Evolutionary conservation across 92 coral and sea anemone genomes (phyloP).

Genomic region (Zoanthus gigantus): DNA sequence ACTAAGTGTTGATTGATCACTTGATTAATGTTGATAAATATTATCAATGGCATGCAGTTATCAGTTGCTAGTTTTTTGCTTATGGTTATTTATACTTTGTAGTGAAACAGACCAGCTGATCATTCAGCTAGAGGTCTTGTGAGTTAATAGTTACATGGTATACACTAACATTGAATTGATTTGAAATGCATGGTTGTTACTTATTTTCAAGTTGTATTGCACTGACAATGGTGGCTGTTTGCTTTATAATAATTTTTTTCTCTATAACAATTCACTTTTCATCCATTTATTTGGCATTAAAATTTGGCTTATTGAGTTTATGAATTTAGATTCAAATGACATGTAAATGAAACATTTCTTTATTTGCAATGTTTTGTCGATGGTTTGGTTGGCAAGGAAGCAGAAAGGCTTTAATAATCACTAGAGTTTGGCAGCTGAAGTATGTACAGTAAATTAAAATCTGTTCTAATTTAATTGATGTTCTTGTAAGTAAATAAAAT

Average conservation of each 20-base stretch:
- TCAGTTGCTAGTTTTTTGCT: constrained; percentile 1
- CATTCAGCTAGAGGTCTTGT: constrained; percentile 22
- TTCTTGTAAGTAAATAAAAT: background rate
- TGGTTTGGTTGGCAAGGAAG: constrained; percentile 8
- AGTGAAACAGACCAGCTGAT: constrained; percentile 35
- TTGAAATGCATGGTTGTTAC: background rate
- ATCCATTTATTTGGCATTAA: background rate
- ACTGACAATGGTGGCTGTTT: constrained; percentile 5
- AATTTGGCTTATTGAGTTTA: background rate
- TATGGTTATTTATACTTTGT: background rate
- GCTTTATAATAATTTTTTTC: background rate
- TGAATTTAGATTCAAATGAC: background rate
- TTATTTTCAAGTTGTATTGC: background rate
- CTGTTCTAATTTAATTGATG: constrained; percentile 2
- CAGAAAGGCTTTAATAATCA: constrained; percentile 7
- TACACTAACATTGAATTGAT: background rate
- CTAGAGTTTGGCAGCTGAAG: background rate
- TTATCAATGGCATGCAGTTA: background rate
- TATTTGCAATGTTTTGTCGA: background rate
- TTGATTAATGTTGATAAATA: background rate
- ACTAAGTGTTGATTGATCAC: background rate
- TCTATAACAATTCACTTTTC: background rate
- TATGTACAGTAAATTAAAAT: constrained; percentile 3
- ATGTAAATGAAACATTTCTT: background rate
- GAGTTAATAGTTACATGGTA: constrained; percentile 15